Evolutionary conservation across 2,797 vertebrate genomes (phyloP).

Genomic region (Aphelocoma californica): DNA sequence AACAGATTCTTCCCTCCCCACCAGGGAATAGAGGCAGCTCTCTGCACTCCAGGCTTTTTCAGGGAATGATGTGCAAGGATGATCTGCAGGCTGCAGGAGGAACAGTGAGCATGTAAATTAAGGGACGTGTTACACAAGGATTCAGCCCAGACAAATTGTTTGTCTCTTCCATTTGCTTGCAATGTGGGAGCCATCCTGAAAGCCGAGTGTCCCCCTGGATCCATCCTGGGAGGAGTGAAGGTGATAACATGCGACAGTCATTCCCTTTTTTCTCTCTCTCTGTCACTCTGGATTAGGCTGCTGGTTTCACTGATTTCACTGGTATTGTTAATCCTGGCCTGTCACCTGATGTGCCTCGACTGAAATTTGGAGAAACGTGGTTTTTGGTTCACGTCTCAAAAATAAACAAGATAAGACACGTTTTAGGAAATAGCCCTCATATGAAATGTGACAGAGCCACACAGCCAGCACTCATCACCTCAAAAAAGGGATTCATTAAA

Average conservation of each 20-base stretch:
- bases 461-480: background rate
- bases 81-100: background rate
- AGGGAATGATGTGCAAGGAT: background rate
- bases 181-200: background rate
- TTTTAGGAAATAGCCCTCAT: background rate
- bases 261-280: background rate
- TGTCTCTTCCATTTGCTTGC: background rate
- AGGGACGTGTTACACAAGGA: background rate
- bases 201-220: background rate
- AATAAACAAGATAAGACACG: background rate
- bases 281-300: background rate
- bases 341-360: background rate
- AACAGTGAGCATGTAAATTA: background rate
- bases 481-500: background rate
- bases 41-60: background rate
- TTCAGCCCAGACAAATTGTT: background rate
- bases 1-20: background rate
- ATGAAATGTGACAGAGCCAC: background rate
- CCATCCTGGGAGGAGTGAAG: background rate
- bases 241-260: background rate
- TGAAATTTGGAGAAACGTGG: background rate
- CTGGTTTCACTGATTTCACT: background rate
- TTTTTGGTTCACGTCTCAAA: background rate
- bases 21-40: background rate
- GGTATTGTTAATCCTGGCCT: background rate